Evolutionary conservation across 2,113 vertebrate genomes (phyloP).

Genomic region (Haemorhous mexicanus): DNA sequence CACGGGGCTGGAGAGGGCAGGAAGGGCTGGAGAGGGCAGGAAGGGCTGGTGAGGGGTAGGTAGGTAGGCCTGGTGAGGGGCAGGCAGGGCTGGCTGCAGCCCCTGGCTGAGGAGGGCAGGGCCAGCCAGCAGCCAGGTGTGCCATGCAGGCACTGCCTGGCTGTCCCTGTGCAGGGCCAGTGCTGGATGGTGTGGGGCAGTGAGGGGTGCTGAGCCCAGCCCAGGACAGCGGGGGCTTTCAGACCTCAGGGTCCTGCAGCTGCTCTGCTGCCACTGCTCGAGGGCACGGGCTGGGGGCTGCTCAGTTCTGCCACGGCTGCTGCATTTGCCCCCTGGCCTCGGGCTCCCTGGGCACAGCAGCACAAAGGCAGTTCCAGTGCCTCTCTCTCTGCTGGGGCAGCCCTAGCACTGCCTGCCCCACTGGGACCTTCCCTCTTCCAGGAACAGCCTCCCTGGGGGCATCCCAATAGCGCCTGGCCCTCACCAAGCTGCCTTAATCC

Average conservation of each 20-base stretch:
- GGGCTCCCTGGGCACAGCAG: background rate
- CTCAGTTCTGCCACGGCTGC: background rate
- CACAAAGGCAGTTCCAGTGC: background rate
- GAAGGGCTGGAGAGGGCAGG: background rate
- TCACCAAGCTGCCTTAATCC: background rate
- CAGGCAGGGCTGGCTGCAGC: background rate
- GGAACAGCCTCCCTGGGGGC: background rate
- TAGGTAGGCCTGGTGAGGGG: no score
- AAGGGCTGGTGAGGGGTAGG: background rate
- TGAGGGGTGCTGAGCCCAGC: background rate
- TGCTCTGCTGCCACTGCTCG: background rate
- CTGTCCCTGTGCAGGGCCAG: background rate
- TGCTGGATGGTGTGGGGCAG: background rate
- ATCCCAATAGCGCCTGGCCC: rapidly evolving
- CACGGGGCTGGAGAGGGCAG: background rate
- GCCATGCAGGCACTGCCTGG: background rate
- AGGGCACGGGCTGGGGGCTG: background rate
- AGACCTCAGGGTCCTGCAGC: background rate
- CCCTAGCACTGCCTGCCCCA: background rate
- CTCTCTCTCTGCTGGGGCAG: background rate
- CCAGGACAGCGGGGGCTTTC: background rate
- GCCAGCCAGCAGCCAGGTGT: background rate
- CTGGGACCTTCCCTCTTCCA: background rate
- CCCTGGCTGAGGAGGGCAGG: background rate
- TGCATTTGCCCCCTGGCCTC: background rate